Percentiles rank a stretch among this genome's conserved stretches.
These are phyloP conservation scores for Zapornia atra DNA, from an alignment of 2,113 vertebrate species.

Conservation along the genomic window DNA sequence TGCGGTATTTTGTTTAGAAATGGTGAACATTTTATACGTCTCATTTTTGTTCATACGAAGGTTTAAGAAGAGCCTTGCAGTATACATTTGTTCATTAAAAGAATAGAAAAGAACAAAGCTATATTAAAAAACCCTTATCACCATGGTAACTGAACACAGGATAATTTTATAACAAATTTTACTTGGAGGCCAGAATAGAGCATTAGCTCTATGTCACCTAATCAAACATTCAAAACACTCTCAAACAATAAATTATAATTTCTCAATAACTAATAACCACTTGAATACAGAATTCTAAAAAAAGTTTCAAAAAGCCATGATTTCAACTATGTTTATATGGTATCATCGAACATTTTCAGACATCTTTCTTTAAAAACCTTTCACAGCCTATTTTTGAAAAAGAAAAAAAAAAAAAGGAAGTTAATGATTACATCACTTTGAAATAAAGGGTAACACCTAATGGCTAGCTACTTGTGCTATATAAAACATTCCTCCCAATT, in stretches of 20 bases:
- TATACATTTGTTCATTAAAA: neutral
- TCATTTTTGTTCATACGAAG: neutral
- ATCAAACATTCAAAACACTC: neutral
- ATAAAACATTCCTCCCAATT: neutral
- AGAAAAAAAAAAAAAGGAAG: neutral
- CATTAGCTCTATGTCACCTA: neutral
- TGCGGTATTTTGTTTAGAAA: neutral
- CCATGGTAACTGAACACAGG: conserved; percentile 33
- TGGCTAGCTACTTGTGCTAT: neutral
- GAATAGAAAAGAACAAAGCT: conserved; percentile 26
- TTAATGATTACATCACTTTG: neutral
- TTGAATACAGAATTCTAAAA: neutral
- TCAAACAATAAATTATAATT: neutral
- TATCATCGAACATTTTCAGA: neutral
- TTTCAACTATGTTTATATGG: neutral
- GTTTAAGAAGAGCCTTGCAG: neutral
- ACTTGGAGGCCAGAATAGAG: neutral
- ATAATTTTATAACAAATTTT: neutral
- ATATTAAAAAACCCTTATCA: neutral
- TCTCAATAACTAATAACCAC: neutral
- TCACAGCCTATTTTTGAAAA: neutral
- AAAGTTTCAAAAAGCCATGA: neutral
- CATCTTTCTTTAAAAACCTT: neutral
- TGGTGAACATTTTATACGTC: neutral
- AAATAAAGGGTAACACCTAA: neutral